Evolutionary conservation across 2,888 invertebrate genomes (phyloP).

Genomic region (Dendrolimus houi): DNA sequence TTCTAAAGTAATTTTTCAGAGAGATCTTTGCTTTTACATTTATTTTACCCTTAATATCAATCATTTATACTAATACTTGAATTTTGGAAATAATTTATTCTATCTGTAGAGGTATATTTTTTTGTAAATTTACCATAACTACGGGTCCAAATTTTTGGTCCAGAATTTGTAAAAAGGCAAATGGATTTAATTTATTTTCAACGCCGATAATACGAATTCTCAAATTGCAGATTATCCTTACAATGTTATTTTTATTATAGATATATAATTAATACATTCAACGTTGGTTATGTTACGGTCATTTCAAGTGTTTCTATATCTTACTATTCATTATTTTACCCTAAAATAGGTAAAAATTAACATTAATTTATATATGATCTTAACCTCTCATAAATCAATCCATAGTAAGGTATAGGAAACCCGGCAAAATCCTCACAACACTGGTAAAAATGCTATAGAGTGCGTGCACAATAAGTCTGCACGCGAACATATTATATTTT

Average conservation of each 20-base stretch:
- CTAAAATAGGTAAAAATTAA: too few species aligned
- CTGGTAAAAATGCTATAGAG: too few species aligned
- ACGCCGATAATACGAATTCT: neutral
- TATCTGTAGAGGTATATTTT: slow-evolving; percentile 3
- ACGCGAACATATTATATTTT: too few species aligned
- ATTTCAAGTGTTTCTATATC: neutral
- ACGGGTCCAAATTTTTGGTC: slow-evolving; percentile 14
- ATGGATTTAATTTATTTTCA: neutral
- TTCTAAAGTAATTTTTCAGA: slow-evolving; percentile 56
- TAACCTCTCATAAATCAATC: too few species aligned
- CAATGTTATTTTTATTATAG: neutral
- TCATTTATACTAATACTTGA: neutral
- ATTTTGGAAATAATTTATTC: slow-evolving; percentile 3
- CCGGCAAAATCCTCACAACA: too few species aligned
- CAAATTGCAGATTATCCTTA: neutral
- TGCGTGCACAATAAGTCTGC: too few species aligned
- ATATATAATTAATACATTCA: neutral
- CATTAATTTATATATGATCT: too few species aligned
- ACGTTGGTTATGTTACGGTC: neutral
- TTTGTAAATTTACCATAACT: slow-evolving; percentile 3
- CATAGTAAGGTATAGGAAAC: too few species aligned
- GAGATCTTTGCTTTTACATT: slow-evolving; percentile 10
- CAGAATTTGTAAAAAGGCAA: slow-evolving; percentile 1
- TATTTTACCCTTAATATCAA: neutral
- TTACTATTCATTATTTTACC: too few species aligned